Conservation (phyloP, 2,888 invertebrate genomes). For the Melinopterus prodromus region DNA sequence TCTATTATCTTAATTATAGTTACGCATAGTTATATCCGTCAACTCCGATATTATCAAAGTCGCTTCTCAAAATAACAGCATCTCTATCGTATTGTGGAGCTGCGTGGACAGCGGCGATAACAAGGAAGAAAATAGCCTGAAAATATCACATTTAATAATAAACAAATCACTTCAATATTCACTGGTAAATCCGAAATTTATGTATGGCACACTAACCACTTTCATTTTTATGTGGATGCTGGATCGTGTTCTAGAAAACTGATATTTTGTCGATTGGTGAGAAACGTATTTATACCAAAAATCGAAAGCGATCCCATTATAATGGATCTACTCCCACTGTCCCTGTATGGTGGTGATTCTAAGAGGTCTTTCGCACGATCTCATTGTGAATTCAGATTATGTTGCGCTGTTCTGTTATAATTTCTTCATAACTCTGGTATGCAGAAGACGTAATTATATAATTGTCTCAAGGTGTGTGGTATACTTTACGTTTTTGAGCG, state of each 20-base stretch:
- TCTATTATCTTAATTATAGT: constrained; percentile 40
- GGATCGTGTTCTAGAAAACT: not conserved
- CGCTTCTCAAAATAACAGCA: constrained; percentile 68
- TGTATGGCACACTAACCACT: constrained; percentile 38
- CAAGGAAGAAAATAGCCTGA: constrained; percentile 23
- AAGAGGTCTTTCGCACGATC: not conserved
- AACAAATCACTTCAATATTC: constrained; percentile 26
- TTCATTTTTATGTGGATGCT: constrained; percentile 36
- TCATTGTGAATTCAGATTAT: constrained; percentile 4
- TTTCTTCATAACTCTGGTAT: not conserved
- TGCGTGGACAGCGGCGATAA: constrained; percentile 32
- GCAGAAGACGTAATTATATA: not conserved
- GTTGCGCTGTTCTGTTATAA: not conserved
- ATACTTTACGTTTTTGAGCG: not conserved
- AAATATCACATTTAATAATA: not conserved
- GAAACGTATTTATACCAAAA: constrained; percentile 18
- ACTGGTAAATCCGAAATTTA: not conserved
- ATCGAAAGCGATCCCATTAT: constrained; percentile 20
- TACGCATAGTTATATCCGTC: constrained; percentile 55
- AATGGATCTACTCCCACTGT: not conserved
- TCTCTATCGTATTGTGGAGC: constrained; percentile 59
- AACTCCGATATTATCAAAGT: constrained; percentile 66
- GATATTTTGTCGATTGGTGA: constrained; percentile 6
- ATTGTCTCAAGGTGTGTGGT: not conserved
- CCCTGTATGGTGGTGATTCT: not conserved